A percentile compares a stretch with the other conserved stretches of the same genome.
Conservation (phyloP, 2,888 invertebrate genomes). For the Exocentrus adspersus region DNA sequence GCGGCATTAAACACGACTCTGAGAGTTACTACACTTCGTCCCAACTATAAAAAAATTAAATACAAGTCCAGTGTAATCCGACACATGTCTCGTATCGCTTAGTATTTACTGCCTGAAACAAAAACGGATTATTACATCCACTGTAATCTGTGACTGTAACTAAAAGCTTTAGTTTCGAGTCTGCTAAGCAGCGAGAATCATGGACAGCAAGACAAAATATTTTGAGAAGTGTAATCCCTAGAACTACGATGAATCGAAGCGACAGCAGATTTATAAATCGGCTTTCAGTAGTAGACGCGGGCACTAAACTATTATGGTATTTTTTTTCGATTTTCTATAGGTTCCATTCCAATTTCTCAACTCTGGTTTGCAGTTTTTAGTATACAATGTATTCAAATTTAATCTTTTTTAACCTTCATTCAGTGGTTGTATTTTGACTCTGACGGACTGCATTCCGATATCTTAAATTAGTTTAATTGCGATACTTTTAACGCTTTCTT, state of each 20-base stretch:
- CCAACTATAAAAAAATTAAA: slow-evolving; percentile 14
- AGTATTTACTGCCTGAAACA: slow-evolving; percentile 18
- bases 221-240: slow-evolving; percentile 2
- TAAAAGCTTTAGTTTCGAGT: slow-evolving; percentile 19
- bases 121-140: slow-evolving; percentile 20
- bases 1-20: slow-evolving; percentile 4
- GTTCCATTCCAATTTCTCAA: too few species aligned
- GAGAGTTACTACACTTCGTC: not conserved
- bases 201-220: slow-evolving; percentile 22
- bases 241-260: not conserved
- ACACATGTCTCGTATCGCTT: slow-evolving; percentile 26
- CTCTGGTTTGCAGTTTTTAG: too few species aligned
- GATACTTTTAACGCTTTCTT: not conserved
- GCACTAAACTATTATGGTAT: too few species aligned
- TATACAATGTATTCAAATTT: too few species aligned
- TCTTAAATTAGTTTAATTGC: not conserved
- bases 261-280: not conserved
- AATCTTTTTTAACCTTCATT: too few species aligned
- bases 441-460: too few species aligned
- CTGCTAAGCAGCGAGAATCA: slow-evolving; percentile 11
- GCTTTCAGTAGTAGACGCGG: too few species aligned
- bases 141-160: slow-evolving; percentile 9
- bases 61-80: slow-evolving; percentile 16
- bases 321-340: too few species aligned
- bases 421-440: too few species aligned